Conservation (phyloP, 2,888 invertebrate species). For the Lycophotia porphyrea region DNA sequence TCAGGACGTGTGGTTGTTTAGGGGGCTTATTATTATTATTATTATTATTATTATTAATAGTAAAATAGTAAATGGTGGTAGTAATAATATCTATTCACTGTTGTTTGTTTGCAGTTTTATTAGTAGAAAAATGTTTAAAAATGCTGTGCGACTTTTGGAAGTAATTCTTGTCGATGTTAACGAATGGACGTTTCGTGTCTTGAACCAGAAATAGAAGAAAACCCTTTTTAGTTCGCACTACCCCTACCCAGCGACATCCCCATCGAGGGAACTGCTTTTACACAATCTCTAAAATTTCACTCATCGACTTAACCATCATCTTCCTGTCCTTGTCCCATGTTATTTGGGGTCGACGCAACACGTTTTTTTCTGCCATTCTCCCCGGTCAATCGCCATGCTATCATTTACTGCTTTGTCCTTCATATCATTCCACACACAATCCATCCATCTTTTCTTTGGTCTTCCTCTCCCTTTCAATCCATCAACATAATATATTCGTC, state of each 20-base stretch:
- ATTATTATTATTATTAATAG: too few species aligned
- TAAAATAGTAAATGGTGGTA: conserved; percentile 9
- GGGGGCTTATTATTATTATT: too few species aligned
- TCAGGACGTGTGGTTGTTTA: too few species aligned
- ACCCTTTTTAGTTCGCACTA: not conserved
- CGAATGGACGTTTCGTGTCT: not conserved
- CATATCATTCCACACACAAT: too few species aligned
- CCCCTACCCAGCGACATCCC: not conserved
- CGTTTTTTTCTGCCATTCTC: too few species aligned
- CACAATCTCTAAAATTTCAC: not conserved
- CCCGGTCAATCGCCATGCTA: too few species aligned
- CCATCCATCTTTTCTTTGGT: too few species aligned
- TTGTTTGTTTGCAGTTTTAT: conserved; percentile 25
- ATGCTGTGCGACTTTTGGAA: conserved; percentile 15
- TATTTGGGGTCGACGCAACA: too few species aligned
- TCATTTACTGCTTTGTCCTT: too few species aligned
- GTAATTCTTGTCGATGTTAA: not conserved
- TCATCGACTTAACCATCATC: not conserved
- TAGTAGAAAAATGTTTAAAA: conserved; percentile 18
- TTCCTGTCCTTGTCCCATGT: too few species aligned
- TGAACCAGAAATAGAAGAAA: not conserved
- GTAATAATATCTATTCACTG: not conserved
- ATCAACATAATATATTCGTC: too few species aligned
- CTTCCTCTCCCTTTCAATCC: too few species aligned
- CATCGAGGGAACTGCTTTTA: not conserved